Base-by-base conservation (phyloP, 2,888 invertebrate genomes). In the Lasioglossum morio region DNA sequence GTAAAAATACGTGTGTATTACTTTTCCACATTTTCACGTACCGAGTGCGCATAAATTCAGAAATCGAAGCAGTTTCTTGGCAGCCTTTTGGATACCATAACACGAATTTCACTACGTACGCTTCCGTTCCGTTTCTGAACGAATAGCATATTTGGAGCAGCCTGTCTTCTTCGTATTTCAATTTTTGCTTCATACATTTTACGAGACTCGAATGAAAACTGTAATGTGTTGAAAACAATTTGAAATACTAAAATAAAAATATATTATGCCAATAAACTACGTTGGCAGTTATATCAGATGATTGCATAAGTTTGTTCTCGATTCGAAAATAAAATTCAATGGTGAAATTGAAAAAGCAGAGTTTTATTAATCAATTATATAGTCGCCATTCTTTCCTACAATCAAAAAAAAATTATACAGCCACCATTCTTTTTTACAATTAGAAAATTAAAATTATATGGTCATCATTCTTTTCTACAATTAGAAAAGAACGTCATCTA, bases 1-100 rank as follows among this genome's bases (percentile, higher is more conserved):
- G 19, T 48, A 48, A 23, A 23, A 48, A 57, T 77, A 57, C 30
- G 14, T 53, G 34, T 7, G 48, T 16, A 75, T 76, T 69, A 48
- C 40, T 72, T 63, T 66, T 63, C 60, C 30, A 27, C 16, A 16
- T 48, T 72, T 66, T 72, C 57, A 7, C 34, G 23, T 16, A 27
- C 27, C 60, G 72, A 37, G 30, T 43, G 37, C 19, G 34, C 40
- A 34, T 83, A 83, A 83, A 83, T 72, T 70, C 66, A 10, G 34
- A 76, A 76, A 83, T 46, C 57, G 48, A 37, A 46, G 48, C 81
- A 48, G 63, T 81, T 76, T 69, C 81, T 75, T 79, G 79, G 73
- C 79, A 37, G 43, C 14, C 27, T 57, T n/a, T 19, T 63, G 27
- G 23, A 16, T 19, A 16, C 16, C 30, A 19, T 81, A 66, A 83